A percentile compares a stretch with the other conserved stretches of the same genome.
Evolutionary conservation across 2,888 invertebrate genomes (phyloP).

Genomic region (Xestoiulus laeticollis): DNA sequence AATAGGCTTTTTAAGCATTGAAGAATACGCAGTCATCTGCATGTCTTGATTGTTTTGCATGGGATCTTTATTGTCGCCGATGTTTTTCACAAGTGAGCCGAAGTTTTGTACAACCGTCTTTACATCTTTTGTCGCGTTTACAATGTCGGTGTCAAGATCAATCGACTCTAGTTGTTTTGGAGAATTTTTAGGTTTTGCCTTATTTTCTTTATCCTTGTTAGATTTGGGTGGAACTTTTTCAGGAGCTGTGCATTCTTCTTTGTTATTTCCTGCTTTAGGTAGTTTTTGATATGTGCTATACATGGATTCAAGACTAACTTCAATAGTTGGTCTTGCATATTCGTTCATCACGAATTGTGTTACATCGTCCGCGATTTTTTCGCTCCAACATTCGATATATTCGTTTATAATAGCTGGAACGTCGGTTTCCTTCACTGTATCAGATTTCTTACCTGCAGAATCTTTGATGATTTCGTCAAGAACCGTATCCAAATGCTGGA

Average conservation of each 20-base stretch:
- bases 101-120: not conserved
- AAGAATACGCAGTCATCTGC: not conserved
- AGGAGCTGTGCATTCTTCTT: too few species aligned
- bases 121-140: not conserved
- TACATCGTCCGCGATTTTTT: not conserved
- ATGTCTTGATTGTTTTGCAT: slow-evolving; percentile 11
- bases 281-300: not conserved
- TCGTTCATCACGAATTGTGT: slow-evolving; percentile 16
- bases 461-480: not conserved
- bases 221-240: too few species aligned
- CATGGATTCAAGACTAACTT: not conserved
- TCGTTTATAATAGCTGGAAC: not conserved
- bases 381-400: not conserved
- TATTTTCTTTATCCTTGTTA: not conserved
- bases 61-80: not conserved
- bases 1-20: not conserved
- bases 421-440: not conserved
- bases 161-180: not conserved
- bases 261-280: not conserved
- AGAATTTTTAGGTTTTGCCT: not conserved
- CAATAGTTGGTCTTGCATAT: not conserved
- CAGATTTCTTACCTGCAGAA: not conserved
- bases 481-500: not conserved
- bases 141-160: not conserved
- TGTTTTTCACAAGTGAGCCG: not conserved